Evolutionary conservation across 2,797 vertebrate genomes (phyloP).

Genomic region (Crocidura indochinensis): DNA sequence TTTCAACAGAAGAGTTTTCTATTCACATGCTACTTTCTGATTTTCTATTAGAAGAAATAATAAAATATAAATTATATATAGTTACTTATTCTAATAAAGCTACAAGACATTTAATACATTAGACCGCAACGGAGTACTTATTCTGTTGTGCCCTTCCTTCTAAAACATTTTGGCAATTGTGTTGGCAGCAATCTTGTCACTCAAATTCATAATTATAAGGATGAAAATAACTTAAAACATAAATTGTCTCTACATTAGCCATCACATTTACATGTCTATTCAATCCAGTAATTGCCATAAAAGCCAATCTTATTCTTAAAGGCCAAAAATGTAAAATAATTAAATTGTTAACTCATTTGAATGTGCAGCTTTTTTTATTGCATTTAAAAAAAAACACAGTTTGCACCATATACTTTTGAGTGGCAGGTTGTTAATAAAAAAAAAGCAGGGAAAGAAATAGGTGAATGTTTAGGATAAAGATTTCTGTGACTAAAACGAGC

Average conservation of each 20-base stretch:
- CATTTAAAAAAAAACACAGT: conserved; percentile 5
- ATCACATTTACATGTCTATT: conserved; percentile 72
- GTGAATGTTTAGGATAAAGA: conserved; percentile 36
- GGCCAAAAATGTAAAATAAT: conserved; percentile 76
- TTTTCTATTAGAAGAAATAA: conserved; percentile 49
- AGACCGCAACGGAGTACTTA: conserved; percentile 56
- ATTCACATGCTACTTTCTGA: conserved; percentile 25
- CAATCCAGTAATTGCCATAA: conserved; percentile 74
- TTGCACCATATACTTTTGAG: conserved; percentile 14
- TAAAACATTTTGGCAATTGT: conserved; percentile 55
- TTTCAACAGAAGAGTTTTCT: conserved; percentile 48
- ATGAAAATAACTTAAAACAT: conserved; percentile 81
- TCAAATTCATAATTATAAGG: conserved; percentile 76
- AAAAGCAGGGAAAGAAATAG: conserved; percentile 65
- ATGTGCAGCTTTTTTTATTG: conserved; percentile 62
- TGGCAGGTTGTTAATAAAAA: conserved; percentile 71
- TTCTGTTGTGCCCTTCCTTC: conserved; percentile 49
- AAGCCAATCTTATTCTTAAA: conserved; percentile 69
- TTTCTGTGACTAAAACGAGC: conserved; percentile 60
- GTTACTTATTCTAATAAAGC: conserved; percentile 63
- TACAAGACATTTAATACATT: conserved; percentile 56
- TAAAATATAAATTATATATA: conserved; percentile 55
- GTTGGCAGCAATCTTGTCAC: conserved; percentile 73
- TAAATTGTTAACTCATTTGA: conserved; percentile 70
- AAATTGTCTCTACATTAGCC: conserved; percentile 75